These are phyloP conservation scores for Acrossocheilus wenchowensis DNA, from an alignment of 2,797 vertebrate genomes.

Conservation along the genomic window DNA sequence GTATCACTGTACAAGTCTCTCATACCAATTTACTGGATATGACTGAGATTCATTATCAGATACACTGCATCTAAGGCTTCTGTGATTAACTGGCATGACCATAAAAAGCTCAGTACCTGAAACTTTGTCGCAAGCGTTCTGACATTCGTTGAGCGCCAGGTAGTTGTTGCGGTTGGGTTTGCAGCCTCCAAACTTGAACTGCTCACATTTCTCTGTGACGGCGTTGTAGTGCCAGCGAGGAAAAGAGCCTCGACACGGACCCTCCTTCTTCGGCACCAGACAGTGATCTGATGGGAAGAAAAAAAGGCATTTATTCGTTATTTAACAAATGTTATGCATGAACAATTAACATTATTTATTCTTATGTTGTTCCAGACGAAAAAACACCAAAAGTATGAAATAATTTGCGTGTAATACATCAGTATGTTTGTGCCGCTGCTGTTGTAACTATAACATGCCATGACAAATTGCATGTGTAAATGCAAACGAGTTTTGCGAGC, in stretches of 20 bases:
- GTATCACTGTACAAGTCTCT: conserved; percentile 14
- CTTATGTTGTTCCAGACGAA: not conserved
- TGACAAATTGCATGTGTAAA: not conserved
- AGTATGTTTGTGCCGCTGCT: too few relatives aligned
- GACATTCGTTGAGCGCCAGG: conserved; percentile 83
- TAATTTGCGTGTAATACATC: not conserved
- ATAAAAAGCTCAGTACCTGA: conserved; percentile 68
- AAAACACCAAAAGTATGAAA: not conserved
- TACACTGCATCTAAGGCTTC: not conserved
- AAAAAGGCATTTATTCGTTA: not conserved
- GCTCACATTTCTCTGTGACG: conserved; percentile 78
- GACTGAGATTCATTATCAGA: not conserved
- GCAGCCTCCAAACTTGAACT: conserved; percentile 80
- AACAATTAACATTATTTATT: not conserved
- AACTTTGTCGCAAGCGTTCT: conserved; percentile 78
- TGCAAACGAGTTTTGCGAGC: not conserved
- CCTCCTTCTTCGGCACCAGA: conserved; percentile 84
- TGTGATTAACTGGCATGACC: not conserved
- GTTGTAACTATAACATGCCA: not conserved
- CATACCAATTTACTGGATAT: not conserved
- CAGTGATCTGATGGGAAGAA: conserved; percentile 83
- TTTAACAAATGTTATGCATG: not conserved
- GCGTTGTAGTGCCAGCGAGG: conserved; percentile 91
- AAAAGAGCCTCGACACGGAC: conserved; percentile 90
- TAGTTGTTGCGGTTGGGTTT: conserved; percentile 93